A percentile compares a stretch with the other conserved stretches of the same genome.
These are phyloP conservation scores for Polymixis flavicincta DNA, from an alignment of 2,888 invertebrate species.

Conservation along the genomic window DNA sequence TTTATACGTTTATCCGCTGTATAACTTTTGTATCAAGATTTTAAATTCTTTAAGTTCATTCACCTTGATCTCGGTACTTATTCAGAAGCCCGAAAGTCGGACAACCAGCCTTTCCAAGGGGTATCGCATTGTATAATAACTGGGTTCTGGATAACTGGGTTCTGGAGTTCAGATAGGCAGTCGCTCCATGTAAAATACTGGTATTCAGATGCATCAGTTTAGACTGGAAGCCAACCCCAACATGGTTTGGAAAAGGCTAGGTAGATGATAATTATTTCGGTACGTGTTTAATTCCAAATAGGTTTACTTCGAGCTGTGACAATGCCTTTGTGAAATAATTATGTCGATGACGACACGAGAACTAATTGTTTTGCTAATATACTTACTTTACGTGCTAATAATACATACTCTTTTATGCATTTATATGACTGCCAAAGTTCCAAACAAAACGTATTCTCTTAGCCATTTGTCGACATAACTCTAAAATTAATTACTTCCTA, in stretches of 20 bases:
- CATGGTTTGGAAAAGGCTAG: too few species aligned
- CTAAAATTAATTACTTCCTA: conserved; percentile 64
- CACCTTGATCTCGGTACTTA: not conserved
- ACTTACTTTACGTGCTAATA: not conserved
- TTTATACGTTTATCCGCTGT: not conserved
- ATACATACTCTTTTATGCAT: not conserved
- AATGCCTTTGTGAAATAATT: not conserved
- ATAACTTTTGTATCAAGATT: not conserved
- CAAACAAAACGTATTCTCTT: conserved; percentile 36
- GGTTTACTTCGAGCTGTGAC: not conserved
- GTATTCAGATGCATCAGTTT: too few species aligned
- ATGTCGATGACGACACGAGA: not conserved
- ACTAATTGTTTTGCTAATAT: not conserved
- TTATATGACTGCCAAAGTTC: not conserved
- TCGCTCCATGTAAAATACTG: too few species aligned
- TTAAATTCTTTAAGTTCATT: conserved; percentile 3
- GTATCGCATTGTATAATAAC: too few species aligned
- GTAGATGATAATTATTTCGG: too few species aligned
- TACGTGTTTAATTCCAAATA: conserved; percentile 4
- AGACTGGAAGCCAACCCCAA: too few species aligned
- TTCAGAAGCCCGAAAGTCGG: too few species aligned
- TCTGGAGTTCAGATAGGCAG: too few species aligned
- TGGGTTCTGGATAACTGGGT: too few species aligned
- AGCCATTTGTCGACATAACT: conserved; percentile 52
- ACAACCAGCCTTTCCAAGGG: too few species aligned